Evolutionary conservation across 92 coral and sea anemone genomes (phyloP), one percentile per base, ranked within the genome.

Genomic region (Chrysogorgia sp.): DNA sequence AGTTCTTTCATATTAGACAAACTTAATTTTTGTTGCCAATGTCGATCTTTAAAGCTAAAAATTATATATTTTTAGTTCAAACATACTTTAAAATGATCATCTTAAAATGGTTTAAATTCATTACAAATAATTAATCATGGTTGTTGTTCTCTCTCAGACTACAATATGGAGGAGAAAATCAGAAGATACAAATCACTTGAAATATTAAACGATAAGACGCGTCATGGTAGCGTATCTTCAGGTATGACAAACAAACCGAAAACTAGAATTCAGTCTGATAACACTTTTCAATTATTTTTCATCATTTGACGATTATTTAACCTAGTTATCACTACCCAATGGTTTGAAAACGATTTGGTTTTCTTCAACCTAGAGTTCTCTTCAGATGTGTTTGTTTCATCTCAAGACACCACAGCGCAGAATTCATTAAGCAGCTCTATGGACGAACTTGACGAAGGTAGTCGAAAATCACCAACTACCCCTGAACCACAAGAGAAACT

Each of bases 171-270:
- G 31, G 79, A 72, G 26, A 72, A 33, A 41, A 52, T 72, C 30
- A 32, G 79, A 72, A 72, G 55, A 72, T 72, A 72, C 37, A 58
- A 52, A 23, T 72, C 79, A 34, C 37, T 72, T 6, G 79, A 72
- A 72, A 52, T 72, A 30, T 33, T 72, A 50, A 72, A 40, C 58
- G 65, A 72, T 33, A 72, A 50, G 35, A 72, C 79, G 7, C 58
- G 79, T 15, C 53, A 53, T 32, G 65, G 79, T 9, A 55, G 77
- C 77, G 49, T 52, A 22, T 53, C 65, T 1, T 55, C 79, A 72
- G 79, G 79, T 72, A 72, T 3, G 43, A 6, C 10, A 47, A 37
- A 37, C 43, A 4, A 37, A 37, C 12, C 6, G 5, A 5, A 37
- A 5, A 37, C 43, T 37, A 37, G 43, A 4, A 12, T 37, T 12